Base-by-base conservation (phyloP, 2,797 vertebrate species). In the Acropternis orthonyx region DNA sequence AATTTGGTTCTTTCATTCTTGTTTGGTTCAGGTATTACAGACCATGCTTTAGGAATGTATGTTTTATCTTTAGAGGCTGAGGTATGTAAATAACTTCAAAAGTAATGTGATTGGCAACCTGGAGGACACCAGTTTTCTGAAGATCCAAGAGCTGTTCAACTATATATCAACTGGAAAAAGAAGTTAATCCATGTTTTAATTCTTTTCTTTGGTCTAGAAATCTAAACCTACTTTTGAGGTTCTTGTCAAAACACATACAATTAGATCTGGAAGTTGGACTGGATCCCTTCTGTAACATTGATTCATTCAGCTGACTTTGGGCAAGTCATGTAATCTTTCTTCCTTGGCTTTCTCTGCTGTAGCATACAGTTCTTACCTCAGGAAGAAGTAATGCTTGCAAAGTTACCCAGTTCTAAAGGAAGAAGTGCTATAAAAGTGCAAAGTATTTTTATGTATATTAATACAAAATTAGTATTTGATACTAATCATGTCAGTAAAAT, bases 401-500 rank as follows among this genome's bases (percentile, higher is more conserved):
- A 84, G 63, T 74, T 82, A 61, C 1, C 56, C 34, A 71, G 46
- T 92, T 89, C 27, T 87, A 43, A 74, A 89, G 39, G 46, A 91
- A 86, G 46, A 95, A 82, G 80, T 96, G 96, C 95, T 96, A 87
- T 94, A 39, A 48, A 94, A 96, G 96, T 97, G 96, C 96, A 95
- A 96, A 96, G 93, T 96, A 85, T 92, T 93, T 62, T 79, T 61
- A 48, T 46, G 24, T 92, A 15, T 46, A 3, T 54, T 61, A 28
- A 61, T 61, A 48, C n/a, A 48, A 73, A 85, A 54, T 28, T 8
- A 36, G 7, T 85, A 36, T 56, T 91, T 76, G 68, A 28, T 62
- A 82, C 69, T 54, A 51, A 67, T 66, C 22, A 10, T 17, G 10
- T 34, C 43, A 62, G 34, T 79, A 67, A 65, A 77, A 66, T 28